Evolutionary conservation across 2,888 invertebrate species (phyloP).

Genomic region (Eugnorisma glareosa): DNA sequence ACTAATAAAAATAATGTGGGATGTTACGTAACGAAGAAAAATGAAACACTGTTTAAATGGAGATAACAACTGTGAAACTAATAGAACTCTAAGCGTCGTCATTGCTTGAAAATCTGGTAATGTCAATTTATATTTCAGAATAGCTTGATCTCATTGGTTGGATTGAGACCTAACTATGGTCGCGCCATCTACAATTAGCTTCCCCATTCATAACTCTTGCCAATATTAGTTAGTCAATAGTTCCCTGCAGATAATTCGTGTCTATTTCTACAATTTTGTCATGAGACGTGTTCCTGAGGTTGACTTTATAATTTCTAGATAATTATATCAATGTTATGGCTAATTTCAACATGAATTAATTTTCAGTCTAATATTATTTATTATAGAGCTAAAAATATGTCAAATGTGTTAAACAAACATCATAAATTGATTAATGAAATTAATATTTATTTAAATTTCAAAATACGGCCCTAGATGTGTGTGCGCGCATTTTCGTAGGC

Average conservation of each 20-base stretch:
- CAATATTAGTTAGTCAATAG: not conserved
- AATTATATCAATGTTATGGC: constrained; percentile 3
- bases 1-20: too few species aligned
- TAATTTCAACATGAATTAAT: not conserved
- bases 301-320: constrained; percentile 24
- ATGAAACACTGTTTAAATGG: too few species aligned
- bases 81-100: too few species aligned
- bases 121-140: too few species aligned
- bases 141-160: too few species aligned
- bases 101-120: too few species aligned
- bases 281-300: not conserved
- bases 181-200: too few species aligned
- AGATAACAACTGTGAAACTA: too few species aligned
- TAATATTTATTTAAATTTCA: constrained; percentile 36
- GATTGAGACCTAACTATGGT: too few species aligned
- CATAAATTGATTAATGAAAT: constrained; percentile 54
- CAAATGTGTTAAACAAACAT: constrained; percentile 38
- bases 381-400: constrained; percentile 23
- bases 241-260: not conserved
- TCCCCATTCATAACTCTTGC: not conserved
- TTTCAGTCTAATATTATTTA: constrained; percentile 17
- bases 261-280: constrained; percentile 6
- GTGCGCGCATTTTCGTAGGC: constrained; percentile 64
- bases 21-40: too few species aligned
- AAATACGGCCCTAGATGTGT: constrained; percentile 66